Conservation (phyloP, 2,113 vertebrate species). For the Myrmecobius fasciatus region DNA sequence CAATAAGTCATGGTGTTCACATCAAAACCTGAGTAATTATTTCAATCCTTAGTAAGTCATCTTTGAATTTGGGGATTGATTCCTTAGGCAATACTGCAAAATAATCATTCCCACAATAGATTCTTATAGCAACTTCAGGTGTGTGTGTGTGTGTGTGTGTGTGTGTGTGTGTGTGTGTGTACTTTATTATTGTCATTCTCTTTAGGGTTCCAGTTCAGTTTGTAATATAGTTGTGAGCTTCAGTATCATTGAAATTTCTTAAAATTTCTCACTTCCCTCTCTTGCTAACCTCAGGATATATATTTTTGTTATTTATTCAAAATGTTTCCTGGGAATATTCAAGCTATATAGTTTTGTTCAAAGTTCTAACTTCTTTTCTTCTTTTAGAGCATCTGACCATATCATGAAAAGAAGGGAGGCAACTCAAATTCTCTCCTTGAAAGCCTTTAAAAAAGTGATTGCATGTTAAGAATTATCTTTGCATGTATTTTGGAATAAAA, state of each 20-base stretch:
- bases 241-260: background rate
- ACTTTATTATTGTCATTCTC: background rate
- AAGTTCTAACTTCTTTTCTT: background rate
- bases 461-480: too few species aligned
- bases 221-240: background rate
- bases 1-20: background rate
- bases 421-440: background rate
- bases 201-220: background rate
- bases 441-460: background rate
- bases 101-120: background rate
- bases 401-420: background rate
- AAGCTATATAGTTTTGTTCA: background rate
- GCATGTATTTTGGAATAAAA: too few species aligned
- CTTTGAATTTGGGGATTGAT: background rate
- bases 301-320: background rate
- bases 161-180: background rate
- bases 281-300: background rate
- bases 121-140: background rate
- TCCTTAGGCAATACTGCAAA: background rate
- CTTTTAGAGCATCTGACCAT: background rate
- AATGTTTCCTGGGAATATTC: background rate
- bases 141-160: background rate
- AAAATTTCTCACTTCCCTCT: background rate
- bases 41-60: background rate
- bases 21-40: background rate